Conservation (phyloP, 2,113 vertebrate species). For the Hylia prasina region DNA sequence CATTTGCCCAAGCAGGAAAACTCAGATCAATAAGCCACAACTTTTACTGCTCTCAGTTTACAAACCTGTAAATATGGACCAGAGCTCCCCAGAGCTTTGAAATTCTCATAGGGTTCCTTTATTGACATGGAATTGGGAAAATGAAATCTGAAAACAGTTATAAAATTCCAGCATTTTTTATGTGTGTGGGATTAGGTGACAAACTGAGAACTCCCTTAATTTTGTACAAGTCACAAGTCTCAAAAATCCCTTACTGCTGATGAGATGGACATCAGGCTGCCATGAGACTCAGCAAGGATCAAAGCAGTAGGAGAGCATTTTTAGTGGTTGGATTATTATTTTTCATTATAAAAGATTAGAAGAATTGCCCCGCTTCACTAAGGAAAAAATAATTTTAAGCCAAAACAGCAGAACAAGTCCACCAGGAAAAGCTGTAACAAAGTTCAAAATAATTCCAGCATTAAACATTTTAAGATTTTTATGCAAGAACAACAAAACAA, state of each 20-base stretch:
- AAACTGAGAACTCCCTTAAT: background rate
- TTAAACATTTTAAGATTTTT: background rate
- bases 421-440: background rate
- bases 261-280: background rate
- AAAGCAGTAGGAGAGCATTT: background rate
- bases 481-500: background rate
- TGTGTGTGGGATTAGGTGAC: background rate
- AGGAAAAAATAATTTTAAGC: background rate
- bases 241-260: background rate
- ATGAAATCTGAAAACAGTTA: background rate
- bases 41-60: background rate
- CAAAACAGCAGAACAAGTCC: background rate
- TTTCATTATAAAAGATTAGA: background rate
- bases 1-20: background rate
- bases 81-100: background rate
- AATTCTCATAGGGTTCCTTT: background rate
- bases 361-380: accelerated
- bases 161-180: background rate
- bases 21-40: background rate
- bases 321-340: background rate
- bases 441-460: background rate
- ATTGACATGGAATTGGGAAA: accelerated
- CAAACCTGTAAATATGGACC: background rate
- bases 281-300: background rate
- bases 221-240: background rate